These are phyloP conservation scores for Petrolisthes manimaculis DNA, from an alignment of 2,888 invertebrate species.

Conservation along the genomic window DNA sequence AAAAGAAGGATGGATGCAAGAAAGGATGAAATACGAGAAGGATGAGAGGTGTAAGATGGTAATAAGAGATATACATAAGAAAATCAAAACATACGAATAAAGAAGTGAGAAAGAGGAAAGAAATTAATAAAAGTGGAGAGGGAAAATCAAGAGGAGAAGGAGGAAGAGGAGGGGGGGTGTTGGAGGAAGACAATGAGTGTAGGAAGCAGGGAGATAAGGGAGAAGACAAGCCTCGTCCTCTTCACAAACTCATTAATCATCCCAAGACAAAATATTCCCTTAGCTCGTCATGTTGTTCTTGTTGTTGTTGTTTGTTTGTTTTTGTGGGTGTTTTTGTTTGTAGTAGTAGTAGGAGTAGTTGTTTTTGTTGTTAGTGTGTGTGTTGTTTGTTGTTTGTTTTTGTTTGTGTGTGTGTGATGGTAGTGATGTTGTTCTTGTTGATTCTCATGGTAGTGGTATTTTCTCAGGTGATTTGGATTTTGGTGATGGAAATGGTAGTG, in stretches of 20 bases:
- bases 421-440: no score
- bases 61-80: neutral
- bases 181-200: slow-evolving; percentile 14
- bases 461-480: no score
- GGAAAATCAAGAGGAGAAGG: neutral
- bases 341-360: neutral
- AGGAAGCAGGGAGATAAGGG: neutral
- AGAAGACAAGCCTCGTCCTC: neutral
- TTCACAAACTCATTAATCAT: neutral
- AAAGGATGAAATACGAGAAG: neutral
- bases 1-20: neutral
- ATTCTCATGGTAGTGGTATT: no score
- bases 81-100: neutral
- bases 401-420: no score
- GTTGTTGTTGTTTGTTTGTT: neutral
- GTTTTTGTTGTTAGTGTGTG: neutral
- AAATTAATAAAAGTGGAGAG: neutral
- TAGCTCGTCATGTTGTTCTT: neutral
- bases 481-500: no score
- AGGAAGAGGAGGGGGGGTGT: neutral
- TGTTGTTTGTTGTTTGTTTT: no score
- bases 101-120: neutral
- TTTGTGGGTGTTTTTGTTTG: neutral
- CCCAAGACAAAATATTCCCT: neutral
- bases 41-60: neutral